A percentile compares a stretch with the other conserved stretches of the same genome.
These are phyloP conservation scores for Pemphredon lugubris DNA, from an alignment of 2,888 invertebrate genomes.

Conservation along the genomic window DNA sequence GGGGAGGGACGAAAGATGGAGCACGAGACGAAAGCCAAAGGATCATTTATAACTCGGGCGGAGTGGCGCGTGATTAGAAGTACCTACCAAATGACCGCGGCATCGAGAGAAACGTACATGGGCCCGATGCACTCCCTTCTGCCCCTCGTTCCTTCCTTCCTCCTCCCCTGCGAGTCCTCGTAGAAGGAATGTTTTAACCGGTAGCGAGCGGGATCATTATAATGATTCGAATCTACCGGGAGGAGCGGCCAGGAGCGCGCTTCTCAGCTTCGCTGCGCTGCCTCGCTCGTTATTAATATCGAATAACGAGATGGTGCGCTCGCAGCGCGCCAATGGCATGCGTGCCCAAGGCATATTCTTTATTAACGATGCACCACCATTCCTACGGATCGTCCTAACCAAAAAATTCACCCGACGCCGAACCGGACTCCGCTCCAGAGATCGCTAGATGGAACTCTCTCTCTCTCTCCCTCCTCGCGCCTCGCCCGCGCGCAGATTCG, in stretches of 20 bases:
- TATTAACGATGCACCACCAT: constrained; percentile 77
- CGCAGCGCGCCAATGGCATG: constrained; percentile 73
- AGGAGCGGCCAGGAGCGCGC: constrained; percentile 31
- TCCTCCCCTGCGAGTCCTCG: constrained; percentile 31
- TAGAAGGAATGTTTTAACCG: constrained; percentile 72
- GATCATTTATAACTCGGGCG: constrained; percentile 72
- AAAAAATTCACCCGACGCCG: constrained; percentile 64
- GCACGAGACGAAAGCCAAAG: constrained; percentile 66
- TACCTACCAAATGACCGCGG: constrained; percentile 70
- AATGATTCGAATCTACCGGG: constrained; percentile 77
- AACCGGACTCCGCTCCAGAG: constrained; percentile 6
- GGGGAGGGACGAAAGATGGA: too few relatives aligned
- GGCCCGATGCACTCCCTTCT: constrained; percentile 6
- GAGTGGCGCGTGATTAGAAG: constrained; percentile 74
- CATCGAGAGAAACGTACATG: constrained; percentile 35
- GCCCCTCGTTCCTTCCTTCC: constrained; percentile 13
- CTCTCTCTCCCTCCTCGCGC: too few relatives aligned
- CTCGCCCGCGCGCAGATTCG: too few relatives aligned
- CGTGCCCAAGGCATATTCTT: constrained; percentile 76
- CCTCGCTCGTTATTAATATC: constrained; percentile 79
- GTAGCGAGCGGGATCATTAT: constrained; percentile 76
- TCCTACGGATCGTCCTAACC: constrained; percentile 51
- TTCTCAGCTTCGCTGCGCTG: constrained; percentile 47
- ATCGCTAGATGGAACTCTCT: constrained; percentile 15
- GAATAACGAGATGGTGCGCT: constrained; percentile 78